Conservation (phyloP, 2,797 vertebrate genomes). For the Malacoraja senta region DNA sequence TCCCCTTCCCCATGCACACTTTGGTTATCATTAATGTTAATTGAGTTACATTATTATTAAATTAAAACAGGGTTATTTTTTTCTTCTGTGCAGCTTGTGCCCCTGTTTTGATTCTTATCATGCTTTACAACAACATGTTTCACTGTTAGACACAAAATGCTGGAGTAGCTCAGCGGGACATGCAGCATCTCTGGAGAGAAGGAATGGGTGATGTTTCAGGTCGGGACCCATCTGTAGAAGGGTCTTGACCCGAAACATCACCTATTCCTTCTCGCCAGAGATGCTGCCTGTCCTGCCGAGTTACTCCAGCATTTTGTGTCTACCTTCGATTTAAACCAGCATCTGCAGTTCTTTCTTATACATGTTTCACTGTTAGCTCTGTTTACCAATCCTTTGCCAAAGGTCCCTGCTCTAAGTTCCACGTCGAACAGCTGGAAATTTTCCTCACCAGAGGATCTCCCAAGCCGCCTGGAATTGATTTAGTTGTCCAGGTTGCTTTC, state of each 20-base stretch:
- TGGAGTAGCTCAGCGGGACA: no score
- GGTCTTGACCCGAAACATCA: no score
- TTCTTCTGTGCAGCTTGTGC: no score
- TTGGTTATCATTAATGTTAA: background rate
- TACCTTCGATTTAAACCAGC: no score
- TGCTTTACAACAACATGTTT: background rate
- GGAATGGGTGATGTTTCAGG: no score
- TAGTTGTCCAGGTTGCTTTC: background rate
- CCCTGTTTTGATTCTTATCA: background rate
- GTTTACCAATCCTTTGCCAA: background rate
- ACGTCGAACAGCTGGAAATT: no score
- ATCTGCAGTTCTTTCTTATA: no score
- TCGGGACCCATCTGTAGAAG: no score
- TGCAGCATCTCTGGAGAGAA: no score
- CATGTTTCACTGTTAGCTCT: background rate
- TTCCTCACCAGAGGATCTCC: background rate
- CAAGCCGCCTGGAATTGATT: background rate
- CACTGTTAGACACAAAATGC: background rate
- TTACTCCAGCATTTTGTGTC: no score
- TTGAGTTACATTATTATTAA: background rate
- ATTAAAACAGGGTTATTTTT: background rate
- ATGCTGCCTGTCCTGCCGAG: no score
- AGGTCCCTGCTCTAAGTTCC: background rate
- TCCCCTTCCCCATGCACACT: background rate
- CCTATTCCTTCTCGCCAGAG: no score